A percentile compares a stretch with the other conserved stretches of the same genome.
Conservation (phyloP, 2,113 vertebrate genomes). For the Carlito syrichta region DNA sequence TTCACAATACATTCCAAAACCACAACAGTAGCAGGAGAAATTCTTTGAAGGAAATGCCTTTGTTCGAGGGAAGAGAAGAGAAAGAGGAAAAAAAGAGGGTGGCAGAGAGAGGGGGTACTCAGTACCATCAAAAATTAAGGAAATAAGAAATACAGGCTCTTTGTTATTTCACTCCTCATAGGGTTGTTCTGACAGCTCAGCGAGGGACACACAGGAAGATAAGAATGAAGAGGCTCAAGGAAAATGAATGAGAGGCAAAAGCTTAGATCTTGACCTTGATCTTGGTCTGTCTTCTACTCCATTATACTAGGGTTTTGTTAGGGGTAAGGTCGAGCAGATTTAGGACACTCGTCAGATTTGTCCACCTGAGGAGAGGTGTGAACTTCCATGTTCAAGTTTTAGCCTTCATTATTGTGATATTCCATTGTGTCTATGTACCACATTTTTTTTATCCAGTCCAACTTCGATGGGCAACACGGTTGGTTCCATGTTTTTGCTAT, state of each 20-base stretch:
- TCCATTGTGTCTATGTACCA: background rate
- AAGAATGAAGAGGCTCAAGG: background rate
- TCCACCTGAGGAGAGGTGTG: background rate
- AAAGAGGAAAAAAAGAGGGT: no score
- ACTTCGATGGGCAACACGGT: background rate
- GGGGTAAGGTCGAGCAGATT: background rate
- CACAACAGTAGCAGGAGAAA: slow-evolving; percentile 61
- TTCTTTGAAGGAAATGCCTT: slow-evolving; percentile 34
- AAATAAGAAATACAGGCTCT: background rate
- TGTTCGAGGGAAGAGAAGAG: background rate
- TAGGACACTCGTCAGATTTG: background rate
- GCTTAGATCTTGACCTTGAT: background rate
- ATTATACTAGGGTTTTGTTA: background rate
- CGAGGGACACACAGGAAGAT: background rate
- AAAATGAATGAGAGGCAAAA: background rate
- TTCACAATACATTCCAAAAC: slow-evolving; percentile 54
- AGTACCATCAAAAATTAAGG: background rate
- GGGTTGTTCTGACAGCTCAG: background rate
- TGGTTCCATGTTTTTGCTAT: background rate
- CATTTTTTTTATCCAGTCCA: background rate
- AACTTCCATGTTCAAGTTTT: background rate
- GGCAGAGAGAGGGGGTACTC: no score
- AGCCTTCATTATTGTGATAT: slow-evolving; percentile 16
- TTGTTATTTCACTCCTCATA: background rate
- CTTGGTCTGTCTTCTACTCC: background rate